phyloP scores from a whole-genome alignment of 2,113 vertebrate species.

The Oryctolagus cuniculus region DNA sequence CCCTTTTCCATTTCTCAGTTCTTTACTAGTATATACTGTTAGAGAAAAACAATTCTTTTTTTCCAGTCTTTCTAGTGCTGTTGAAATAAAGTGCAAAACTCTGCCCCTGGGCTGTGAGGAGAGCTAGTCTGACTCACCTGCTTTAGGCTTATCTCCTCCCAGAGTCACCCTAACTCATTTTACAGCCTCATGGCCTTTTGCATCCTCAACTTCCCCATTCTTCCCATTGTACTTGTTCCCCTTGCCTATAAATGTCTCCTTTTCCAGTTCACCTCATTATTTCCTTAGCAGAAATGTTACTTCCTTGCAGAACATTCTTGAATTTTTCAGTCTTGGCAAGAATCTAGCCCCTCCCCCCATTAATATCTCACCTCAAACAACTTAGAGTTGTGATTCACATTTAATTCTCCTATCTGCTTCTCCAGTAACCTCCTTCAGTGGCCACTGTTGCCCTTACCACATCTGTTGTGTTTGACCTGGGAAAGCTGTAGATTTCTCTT shows the following conservation, averaged over 20 bases:
- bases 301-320: not conserved
- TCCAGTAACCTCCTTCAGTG: not conserved
- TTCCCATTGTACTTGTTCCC: not conserved
- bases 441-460: not conserved
- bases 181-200: not conserved
- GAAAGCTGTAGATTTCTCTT: not conserved
- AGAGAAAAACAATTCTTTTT: not conserved
- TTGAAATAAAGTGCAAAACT: not conserved
- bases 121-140: not conserved
- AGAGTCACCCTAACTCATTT: not conserved
- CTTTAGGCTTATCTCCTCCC: not conserved
- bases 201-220: not conserved
- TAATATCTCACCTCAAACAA: not conserved
- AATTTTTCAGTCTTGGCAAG: not conserved
- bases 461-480: not conserved
- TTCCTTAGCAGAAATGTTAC: not conserved
- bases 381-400: not conserved
- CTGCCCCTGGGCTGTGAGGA: not conserved
- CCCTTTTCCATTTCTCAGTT: not conserved
- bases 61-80: conserved; percentile 21
- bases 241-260: not conserved
- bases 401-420: not conserved
- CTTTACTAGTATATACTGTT: not conserved
- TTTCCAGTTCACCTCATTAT: not conserved
- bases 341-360: not conserved